These are phyloP conservation scores for Toxotes jaculatrix DNA, from an alignment of 2,113 vertebrate species.

Conservation along the genomic window DNA sequence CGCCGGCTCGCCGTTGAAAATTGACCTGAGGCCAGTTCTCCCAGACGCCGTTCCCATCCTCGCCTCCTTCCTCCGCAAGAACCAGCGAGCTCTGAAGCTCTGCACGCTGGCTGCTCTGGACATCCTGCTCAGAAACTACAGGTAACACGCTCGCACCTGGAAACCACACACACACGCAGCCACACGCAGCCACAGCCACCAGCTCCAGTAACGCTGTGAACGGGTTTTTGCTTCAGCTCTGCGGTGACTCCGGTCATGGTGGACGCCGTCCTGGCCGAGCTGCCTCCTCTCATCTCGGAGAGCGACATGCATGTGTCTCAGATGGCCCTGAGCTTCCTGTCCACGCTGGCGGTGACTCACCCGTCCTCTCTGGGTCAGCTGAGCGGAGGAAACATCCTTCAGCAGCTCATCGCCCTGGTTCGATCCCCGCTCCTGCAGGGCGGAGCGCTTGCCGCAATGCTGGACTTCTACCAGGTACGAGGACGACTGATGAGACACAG, in stretches of 20 bases:
- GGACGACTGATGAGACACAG: no score
- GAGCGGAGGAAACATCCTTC: constrained; percentile 92
- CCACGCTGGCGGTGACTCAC: constrained; percentile 96
- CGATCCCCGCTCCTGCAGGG: constrained; percentile 96
- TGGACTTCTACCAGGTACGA: constrained; percentile 94
- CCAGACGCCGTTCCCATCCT: constrained; percentile 97
- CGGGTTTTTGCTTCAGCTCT: constrained; percentile 52
- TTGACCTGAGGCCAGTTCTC: constrained; percentile 94
- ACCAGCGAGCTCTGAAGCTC: constrained; percentile 96
- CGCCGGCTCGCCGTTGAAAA: constrained; percentile 95
- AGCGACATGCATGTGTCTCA: constrained; percentile 99
- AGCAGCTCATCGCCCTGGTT: constrained; percentile 95
- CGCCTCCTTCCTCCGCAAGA: constrained; percentile 97
- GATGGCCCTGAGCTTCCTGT: constrained; percentile 98
- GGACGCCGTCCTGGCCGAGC: constrained; percentile 96
- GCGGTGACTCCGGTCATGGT: constrained; percentile 95
- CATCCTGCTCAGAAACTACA: constrained; percentile 97
- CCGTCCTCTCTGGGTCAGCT: constrained; percentile 97
- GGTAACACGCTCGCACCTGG: constrained; percentile 69
- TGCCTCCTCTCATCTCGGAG: constrained; percentile 97
- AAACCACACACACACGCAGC: background rate
- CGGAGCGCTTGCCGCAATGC: constrained; percentile 96
- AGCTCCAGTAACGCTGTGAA: background rate
- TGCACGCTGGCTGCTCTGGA: constrained; percentile 95
- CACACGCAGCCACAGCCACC: background rate